Evolutionary conservation across 2,888 invertebrate genomes (phyloP), one percentile per base, ranked within the genome.

Genomic region (Pecten maximus): DNA sequence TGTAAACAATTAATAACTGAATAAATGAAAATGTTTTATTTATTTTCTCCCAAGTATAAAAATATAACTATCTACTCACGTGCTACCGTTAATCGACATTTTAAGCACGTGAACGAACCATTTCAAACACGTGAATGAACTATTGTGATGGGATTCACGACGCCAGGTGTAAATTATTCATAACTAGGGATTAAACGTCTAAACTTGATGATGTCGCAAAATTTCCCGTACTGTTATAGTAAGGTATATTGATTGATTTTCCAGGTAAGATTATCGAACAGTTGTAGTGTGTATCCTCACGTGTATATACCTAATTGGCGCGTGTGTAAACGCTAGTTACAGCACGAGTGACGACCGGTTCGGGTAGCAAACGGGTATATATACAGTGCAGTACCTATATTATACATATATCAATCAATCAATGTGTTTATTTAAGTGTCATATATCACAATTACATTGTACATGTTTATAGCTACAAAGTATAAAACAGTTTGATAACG

Each of bases 161-260:
- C 74, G 74, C 74, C 74, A 35, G 12, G 74, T 35, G 74, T 74
- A 74, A 74, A 74, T 74, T 74, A 74, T 74, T 74, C 35, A 74
- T 74, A 74, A 35, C 35, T 23, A 12, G 23, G 35, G 28, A 74
- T 74, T 74, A 74, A 74, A 74, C 74, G 23, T 74, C 35, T 10
- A 74, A 74, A 74, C 35, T 28, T 74, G 74, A 28, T 74, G 74
- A 74, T 12, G 74, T 35, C 74, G 74, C 74, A 10, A 28, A 74
- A 15, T 74, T 74, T 74, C 1, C 74, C 4, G 74, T 74, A 74
- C 8, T 6, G 35, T 74, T 74, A 23, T 74, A 74, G 74, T 74
- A 74, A 74, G 10, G 35, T n/a, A 23, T 74, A 74, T 28, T 74
- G 35, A 74, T 74, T 35, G 74, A 74, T 74, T 74, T 35, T 35